Conservation (phyloP, 2,888 invertebrate genomes). For the Acrobasis repandana region DNA sequence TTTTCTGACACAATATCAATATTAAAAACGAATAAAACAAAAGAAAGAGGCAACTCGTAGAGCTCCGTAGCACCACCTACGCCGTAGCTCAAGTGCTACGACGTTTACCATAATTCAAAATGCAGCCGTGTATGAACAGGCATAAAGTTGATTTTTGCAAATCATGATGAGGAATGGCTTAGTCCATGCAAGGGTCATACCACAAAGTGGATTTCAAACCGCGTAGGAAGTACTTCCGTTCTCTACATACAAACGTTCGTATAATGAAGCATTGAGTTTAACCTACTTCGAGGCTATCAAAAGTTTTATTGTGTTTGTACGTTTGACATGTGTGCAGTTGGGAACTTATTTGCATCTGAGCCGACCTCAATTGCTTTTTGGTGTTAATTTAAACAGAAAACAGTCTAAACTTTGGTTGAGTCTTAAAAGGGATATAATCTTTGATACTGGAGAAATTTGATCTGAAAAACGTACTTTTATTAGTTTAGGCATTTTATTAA, state of each 20-base stretch:
- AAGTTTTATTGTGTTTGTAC: constrained; percentile 20
- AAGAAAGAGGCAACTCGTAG: too few species aligned
- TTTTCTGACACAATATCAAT: too few species aligned
- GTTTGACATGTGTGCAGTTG: constrained; percentile 14
- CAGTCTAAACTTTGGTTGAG: too few species aligned
- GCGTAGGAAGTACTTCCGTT: constrained; percentile 58
- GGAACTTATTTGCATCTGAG: constrained; percentile 17
- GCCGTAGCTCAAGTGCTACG: constrained; percentile 17
- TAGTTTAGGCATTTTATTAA: too few species aligned
- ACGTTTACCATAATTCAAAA: neutral
- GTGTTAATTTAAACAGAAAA: too few species aligned
- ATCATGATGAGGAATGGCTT: constrained; percentile 31
- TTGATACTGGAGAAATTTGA: too few species aligned
- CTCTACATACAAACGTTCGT: constrained; percentile 33
- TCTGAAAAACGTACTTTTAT: too few species aligned
- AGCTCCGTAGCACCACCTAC: constrained; percentile 16
- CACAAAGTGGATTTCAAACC: constrained; percentile 64
- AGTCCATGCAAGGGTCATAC: constrained; percentile 42
- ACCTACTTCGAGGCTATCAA: constrained; percentile 15
- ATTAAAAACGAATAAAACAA: too few species aligned
- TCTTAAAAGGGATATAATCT: too few species aligned
- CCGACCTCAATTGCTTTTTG: constrained; percentile 2
- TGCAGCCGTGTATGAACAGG: neutral
- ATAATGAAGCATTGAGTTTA: constrained; percentile 15
- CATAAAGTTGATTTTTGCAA: neutral